These are phyloP conservation scores for Cataglyphis cursor DNA, from an alignment of 2,888 invertebrate species.

Conservation along the genomic window DNA sequence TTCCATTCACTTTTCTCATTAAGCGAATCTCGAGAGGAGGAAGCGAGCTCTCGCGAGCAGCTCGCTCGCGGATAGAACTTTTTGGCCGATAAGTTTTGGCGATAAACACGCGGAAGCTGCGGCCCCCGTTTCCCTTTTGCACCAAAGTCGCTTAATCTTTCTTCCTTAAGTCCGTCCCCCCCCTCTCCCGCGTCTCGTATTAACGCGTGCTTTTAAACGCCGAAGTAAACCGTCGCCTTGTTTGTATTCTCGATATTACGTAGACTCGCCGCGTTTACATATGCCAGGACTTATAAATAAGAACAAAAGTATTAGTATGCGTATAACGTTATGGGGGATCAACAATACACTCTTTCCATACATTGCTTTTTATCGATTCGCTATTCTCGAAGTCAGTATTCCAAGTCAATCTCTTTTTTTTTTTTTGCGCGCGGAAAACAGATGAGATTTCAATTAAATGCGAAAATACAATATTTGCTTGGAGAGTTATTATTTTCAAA, in stretches of 20 bases:
- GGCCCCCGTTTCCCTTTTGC: conserved; percentile 38
- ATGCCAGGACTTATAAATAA: conserved; percentile 32
- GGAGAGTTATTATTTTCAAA: background rate
- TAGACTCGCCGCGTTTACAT: conserved; percentile 21
- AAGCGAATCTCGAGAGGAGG: conserved; percentile 59
- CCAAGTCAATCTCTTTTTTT: background rate
- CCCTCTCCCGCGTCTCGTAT: background rate
- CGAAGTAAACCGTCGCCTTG: background rate
- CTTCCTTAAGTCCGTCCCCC: conserved; percentile 38
- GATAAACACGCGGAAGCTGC: conserved; percentile 53
- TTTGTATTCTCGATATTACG: conserved; percentile 19
- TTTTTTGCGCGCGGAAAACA: background rate
- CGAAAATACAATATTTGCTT: too few relatives aligned
- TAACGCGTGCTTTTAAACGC: conserved; percentile 22
- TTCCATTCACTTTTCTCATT: conserved; percentile 65
- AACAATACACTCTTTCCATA: background rate
- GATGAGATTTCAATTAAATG: background rate
- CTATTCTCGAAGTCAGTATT: conserved; percentile 27
- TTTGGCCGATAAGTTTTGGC: conserved; percentile 56
- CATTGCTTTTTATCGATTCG: conserved; percentile 31
- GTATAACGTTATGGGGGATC: conserved; percentile 17
- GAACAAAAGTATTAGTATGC: conserved; percentile 47
- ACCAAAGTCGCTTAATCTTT: conserved; percentile 50
- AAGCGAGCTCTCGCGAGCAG: conserved; percentile 12
- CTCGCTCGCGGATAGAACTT: conserved; percentile 54